Evolutionary conservation across 1,140 invertebrate species (phyloP), one percentile per base, ranked within the genome.

Genomic region (Antheraea mylitta): DNA sequence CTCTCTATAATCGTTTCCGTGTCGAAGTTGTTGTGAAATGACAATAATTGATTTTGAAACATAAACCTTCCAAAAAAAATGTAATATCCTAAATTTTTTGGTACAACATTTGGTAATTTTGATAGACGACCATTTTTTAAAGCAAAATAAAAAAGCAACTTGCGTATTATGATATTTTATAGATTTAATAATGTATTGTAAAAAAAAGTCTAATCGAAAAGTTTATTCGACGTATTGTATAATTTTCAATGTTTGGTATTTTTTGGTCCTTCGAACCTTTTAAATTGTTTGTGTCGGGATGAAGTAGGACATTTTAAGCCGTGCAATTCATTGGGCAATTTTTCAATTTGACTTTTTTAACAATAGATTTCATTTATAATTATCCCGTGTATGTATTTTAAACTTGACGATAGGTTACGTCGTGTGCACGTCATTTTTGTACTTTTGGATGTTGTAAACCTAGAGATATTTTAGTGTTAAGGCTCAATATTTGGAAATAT

Each of bases 401-500:
- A 13, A 61, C 22, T 4, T 61, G 38, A 42, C 0, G 0, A 19
- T 36, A 22, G 18, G 10, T 19, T 71, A 65, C 63, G 53, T 68
- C 71, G 80, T 82, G 83, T 85, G 83, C 78, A 79, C 81, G 81
- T 61, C 72, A 79, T 86, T 79, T 80, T 85, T 82, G 81, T 86
- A 87, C 85, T 85, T 86, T 87, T 81, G 81, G 70, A 85, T 82
- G 74, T 82, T 81, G 80, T 87, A 83, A 82, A 78, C 74, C 78
- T 82, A 83, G 81, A 78, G 81, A 86, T 82, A 18, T 78, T 78
- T 74, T 89, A 90, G 85, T 74, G 68, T 81, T 89, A 91, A 91
- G 86, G 81, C 84, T 86, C 86, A 88, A 90, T 88, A 87, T 91
- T 91, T 91, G 85, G 89, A 91, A 79, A 91, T 90, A 80, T 91